Evolutionary conservation across 1,140 invertebrate species (phyloP), one percentile per base, ranked within the genome.

Genomic region (Diorhabda elongata): DNA sequence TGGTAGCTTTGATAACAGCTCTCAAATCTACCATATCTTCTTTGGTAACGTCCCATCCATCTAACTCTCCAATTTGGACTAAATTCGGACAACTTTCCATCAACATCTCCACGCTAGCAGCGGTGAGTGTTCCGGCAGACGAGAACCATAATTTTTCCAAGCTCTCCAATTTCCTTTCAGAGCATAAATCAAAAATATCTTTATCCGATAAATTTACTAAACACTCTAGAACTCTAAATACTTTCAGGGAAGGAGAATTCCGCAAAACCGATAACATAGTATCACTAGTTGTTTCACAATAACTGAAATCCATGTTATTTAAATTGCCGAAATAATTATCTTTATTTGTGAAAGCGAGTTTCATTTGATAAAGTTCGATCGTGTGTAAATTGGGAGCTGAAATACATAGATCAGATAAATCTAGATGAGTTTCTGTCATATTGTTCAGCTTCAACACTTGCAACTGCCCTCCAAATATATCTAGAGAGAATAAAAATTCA

Each of bases 91-190:
- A 89, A 60, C 81, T 81, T 61, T 87, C 86, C 84, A 88, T 87
- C 7, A 87, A 74, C 3, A 88, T 75, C 79, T 89, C 85, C 45
- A 89, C 86, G 0, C 87, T 84, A 66, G 84, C 83, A 3, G 80
- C 72, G 0, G 87, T 87, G 8, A 89, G 78, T 47, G 84, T 82
- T 6, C 85, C 84, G 1, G 88, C 88, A 68, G 84, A 82, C 5
- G 87, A 86, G 68, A 89, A 87, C 86, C 87, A 88, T 64, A 89
- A 80, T 47, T 86, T 85, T 80, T 88, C 87, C 56, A 89, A 76
- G 68, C 67, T 70, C 42, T 66, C 45, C 60, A 80, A 76, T 9
- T 74, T 74, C 61, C 73, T 76, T 66, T 79, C 79, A 1, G 75
- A 74, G 73, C 80, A 82, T 75, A 81, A 85, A 83, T 87, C 82